A percentile compares a stretch with the other conserved stretches of the same genome.
These are phyloP conservation scores for Helobdella robusta DNA, from an alignment of 2,888 invertebrate species.

Conservation along the genomic window DNA sequence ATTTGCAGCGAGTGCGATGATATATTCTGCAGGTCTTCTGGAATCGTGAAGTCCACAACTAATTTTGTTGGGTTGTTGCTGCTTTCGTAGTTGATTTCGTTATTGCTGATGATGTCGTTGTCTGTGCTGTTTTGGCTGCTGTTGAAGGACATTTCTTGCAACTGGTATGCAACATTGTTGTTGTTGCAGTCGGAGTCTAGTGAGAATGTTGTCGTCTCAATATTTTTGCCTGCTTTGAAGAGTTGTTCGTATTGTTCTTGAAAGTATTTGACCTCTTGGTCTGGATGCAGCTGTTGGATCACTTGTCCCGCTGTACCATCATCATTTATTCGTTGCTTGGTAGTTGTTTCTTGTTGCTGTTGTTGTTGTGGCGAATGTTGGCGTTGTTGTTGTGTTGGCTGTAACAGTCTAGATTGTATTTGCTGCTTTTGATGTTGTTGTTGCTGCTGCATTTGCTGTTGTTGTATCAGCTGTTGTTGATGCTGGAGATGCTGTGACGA, in stretches of 20 bases:
- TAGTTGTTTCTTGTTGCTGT: neutral
- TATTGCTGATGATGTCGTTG: no score
- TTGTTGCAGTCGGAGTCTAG: slow-evolving; percentile 1
- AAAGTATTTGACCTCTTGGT: slow-evolving; percentile 3
- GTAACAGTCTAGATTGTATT: neutral
- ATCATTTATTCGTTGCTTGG: neutral
- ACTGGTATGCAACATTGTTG: neutral
- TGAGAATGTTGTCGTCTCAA: neutral
- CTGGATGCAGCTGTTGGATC: neutral
- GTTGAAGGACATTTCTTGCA: neutral
- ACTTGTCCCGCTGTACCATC: neutral
- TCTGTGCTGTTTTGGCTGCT: neutral
- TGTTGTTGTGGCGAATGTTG: neutral
- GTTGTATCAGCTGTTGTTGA: neutral
- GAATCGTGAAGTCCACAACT: slow-evolving; percentile 11
- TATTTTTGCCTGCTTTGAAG: neutral
- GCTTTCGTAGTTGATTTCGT: no score
- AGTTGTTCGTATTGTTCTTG: no score
- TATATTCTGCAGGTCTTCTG: slow-evolving; percentile 21
- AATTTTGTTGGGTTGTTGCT: no score
- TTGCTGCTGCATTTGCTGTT: neutral
- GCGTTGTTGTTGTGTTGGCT: neutral
- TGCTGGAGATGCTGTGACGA: neutral
- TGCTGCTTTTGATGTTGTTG: neutral
- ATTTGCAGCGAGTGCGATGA: slow-evolving; percentile 4